Evolutionary conservation across 2,888 invertebrate genomes (phyloP).

Genomic region (Hydriomena furcata): DNA sequence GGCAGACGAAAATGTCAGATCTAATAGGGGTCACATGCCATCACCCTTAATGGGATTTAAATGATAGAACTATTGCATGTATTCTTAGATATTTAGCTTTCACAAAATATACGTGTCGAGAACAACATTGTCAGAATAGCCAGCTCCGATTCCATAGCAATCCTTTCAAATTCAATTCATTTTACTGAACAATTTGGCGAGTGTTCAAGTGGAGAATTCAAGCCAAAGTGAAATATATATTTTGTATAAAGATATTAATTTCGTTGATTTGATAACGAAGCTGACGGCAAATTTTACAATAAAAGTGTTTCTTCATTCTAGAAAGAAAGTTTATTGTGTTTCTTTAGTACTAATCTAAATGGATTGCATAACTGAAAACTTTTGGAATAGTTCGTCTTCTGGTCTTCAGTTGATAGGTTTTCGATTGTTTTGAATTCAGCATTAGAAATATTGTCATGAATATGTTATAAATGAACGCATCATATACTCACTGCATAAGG

Average conservation of each 20-base stretch:
- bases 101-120: slow-evolving; percentile 14
- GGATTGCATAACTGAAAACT: no score
- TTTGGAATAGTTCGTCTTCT: no score
- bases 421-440: neutral
- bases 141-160: neutral
- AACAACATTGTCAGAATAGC: slow-evolving; percentile 5
- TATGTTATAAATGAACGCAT: slow-evolving; percentile 3
- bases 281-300: neutral
- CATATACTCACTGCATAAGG: slow-evolving; percentile 5
- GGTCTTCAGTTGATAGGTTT: no score
- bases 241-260: no score
- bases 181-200: slow-evolving; percentile 24
- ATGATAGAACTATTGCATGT: slow-evolving; percentile 6
- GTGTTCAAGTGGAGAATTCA: slow-evolving; percentile 18
- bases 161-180: slow-evolving; percentile 7
- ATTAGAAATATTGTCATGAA: slow-evolving; percentile 1
- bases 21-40: slow-evolving; percentile 13
- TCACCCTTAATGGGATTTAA: slow-evolving; percentile 7
- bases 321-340: no score
- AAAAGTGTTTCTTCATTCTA: neutral
- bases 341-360: no score
- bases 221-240: slow-evolving; percentile 24
- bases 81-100: slow-evolving; percentile 16
- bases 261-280: slow-evolving; percentile 8
- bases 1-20: slow-evolving; percentile 16